Evolutionary conservation across 2,888 invertebrate species (phyloP).

Genomic region (Torymus aiolomorphi): DNA sequence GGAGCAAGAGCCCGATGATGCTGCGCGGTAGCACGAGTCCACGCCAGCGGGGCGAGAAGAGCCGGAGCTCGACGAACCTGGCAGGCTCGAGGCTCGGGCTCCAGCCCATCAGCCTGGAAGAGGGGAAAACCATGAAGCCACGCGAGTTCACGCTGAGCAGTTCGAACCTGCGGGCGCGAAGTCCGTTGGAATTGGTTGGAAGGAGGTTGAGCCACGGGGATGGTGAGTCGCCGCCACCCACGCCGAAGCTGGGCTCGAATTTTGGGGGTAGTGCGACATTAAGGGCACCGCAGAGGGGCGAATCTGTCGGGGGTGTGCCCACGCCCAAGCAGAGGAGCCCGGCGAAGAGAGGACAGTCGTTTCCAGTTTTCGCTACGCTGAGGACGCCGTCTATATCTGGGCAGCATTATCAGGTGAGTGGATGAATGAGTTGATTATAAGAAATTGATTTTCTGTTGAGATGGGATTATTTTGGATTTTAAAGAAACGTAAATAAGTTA

Average conservation of each 20-base stretch:
- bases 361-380: constrained; percentile 72
- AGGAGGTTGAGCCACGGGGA: constrained; percentile 73
- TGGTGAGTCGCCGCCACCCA: constrained; percentile 70
- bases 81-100: constrained; percentile 70
- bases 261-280: constrained; percentile 72
- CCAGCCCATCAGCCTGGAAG: constrained; percentile 68
- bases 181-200: constrained; percentile 73
- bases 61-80: constrained; percentile 71
- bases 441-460: no score
- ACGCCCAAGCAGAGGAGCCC: constrained; percentile 69
- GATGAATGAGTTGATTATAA: no score
- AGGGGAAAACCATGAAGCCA: constrained; percentile 66
- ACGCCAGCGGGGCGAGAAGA: constrained; percentile 68
- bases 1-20: constrained; percentile 73
- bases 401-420: constrained; percentile 52
- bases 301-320: constrained; percentile 62
- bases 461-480: no score
- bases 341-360: constrained; percentile 73
- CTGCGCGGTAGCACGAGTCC: constrained; percentile 65
- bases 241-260: constrained; percentile 67
- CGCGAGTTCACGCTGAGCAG: constrained; percentile 73
- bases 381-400: constrained; percentile 62
- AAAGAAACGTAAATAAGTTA: no score
- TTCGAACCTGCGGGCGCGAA: constrained; percentile 72
- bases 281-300: constrained; percentile 35